Conservation (phyloP, 2,113 vertebrate genomes). For the Hydropotes inermis region DNA sequence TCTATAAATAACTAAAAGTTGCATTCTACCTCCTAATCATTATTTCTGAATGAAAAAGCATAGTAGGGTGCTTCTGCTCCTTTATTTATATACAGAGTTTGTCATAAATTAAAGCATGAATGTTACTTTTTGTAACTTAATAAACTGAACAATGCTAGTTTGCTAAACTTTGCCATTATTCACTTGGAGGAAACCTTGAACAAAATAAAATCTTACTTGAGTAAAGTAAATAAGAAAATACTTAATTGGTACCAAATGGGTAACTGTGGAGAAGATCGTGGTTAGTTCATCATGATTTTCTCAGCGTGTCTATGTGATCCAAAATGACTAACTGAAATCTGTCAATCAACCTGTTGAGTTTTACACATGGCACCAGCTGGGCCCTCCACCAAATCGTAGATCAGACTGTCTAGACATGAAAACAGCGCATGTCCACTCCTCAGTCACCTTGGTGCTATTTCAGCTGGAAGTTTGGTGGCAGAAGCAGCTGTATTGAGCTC, state of each 20-base stretch:
- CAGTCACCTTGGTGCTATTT: background rate
- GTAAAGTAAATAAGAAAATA: background rate
- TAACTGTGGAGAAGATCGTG: background rate
- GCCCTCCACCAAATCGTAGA: background rate
- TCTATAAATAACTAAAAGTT: background rate
- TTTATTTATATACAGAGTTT: background rate
- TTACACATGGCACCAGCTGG: background rate
- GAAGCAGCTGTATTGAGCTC: background rate
- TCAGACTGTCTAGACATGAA: background rate
- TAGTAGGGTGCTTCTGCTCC: background rate
- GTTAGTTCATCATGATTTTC: background rate
- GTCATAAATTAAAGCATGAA: background rate
- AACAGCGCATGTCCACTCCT: background rate
- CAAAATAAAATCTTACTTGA: background rate
- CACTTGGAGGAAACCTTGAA: constrained; percentile 1
- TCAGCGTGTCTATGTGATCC: background rate
- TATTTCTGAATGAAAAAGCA: background rate
- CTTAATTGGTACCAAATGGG: background rate
- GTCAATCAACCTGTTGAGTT: background rate
- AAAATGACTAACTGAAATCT: background rate
- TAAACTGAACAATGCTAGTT: background rate
- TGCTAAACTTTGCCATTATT: background rate
- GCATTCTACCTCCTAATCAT: background rate
- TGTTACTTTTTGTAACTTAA: background rate
- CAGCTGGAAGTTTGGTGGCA: background rate